A percentile compares a stretch with the other conserved stretches of the same genome.
Evolutionary conservation across 2,888 invertebrate species (phyloP).

Genomic region (Branchipolynoe longqiensis): DNA sequence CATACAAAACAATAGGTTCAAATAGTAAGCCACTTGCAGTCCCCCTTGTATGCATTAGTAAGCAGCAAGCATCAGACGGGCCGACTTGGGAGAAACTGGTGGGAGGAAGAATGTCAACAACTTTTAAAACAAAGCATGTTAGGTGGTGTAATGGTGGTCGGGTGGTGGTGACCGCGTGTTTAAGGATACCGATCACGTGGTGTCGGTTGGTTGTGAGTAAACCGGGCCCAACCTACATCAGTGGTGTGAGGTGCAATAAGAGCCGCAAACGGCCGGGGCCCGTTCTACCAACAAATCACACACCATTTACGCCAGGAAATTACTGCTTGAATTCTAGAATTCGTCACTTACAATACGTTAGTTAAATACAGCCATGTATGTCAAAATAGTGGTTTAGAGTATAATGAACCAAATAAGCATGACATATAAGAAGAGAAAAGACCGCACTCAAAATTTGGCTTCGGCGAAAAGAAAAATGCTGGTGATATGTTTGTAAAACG

Average conservation of each 20-base stretch:
- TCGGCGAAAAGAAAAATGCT: no score
- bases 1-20: no score
- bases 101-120: background rate
- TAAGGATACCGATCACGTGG: background rate
- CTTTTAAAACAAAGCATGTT: constrained; percentile 40
- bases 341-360: no score
- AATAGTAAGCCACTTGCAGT: constrained; percentile 52
- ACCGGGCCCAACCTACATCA: constrained; percentile 13
- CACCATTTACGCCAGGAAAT: no score
- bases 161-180: background rate
- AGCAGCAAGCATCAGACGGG: constrained; percentile 23
- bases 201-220: background rate
- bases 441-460: no score
- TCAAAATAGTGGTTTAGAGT: no score
- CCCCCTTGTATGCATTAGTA: constrained; percentile 30
- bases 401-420: no score
- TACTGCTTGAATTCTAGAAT: no score
- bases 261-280: background rate
- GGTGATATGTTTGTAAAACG: no score
- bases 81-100: constrained; percentile 48
- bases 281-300: no score
- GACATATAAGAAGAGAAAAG: no score
- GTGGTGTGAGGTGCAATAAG: constrained; percentile 19
- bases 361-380: no score
- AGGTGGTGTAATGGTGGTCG: constrained; percentile 12